These are phyloP conservation scores for Semaprochilodus insignis DNA, from an alignment of 2,797 vertebrate genomes.

Conservation along the genomic window DNA sequence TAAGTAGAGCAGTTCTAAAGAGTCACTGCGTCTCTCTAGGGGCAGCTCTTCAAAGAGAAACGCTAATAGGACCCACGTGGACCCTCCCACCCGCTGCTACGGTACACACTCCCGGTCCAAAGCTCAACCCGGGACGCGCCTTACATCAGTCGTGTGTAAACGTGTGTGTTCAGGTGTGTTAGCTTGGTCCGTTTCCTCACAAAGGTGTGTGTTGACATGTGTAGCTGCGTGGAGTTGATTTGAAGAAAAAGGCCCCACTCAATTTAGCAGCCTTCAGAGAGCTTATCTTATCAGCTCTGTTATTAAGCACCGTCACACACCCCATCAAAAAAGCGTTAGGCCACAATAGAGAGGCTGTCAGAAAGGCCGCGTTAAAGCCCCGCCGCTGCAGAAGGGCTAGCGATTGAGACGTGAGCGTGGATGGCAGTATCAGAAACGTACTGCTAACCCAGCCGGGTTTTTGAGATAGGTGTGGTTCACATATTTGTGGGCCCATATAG, in stretches of 20 bases:
- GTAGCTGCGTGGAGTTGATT: constrained; percentile 60
- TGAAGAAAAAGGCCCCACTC: constrained; percentile 59
- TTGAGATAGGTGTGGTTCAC: neutral
- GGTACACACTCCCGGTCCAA: neutral
- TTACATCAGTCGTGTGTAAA: constrained; percentile 64
- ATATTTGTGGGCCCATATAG: neutral
- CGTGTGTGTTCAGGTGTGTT: constrained; percentile 77
- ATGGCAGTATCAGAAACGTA: neutral
- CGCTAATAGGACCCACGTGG: neutral
- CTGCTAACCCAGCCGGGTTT: constrained; percentile 30
- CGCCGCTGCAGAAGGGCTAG: constrained; percentile 66
- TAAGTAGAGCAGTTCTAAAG: constrained; percentile 80
- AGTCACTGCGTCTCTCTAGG: constrained; percentile 62
- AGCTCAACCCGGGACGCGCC: neutral
- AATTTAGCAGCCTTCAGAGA: constrained; percentile 42
- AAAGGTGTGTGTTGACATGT: constrained; percentile 76
- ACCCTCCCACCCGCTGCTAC: neutral
- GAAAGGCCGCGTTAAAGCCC: constrained; percentile 70
- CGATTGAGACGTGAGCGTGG: constrained; percentile 71
- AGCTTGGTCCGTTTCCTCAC: constrained; percentile 69
- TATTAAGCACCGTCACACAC: constrained; percentile 83
- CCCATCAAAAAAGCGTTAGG: constrained; percentile 84
- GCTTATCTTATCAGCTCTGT: constrained; percentile 83
- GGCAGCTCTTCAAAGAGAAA: constrained; percentile 2
- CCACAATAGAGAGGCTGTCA: constrained; percentile 72